A percentile compares a stretch with the other conserved stretches of the same genome.
These are phyloP conservation scores for Orchestes rusci DNA, from an alignment of 2,888 invertebrate genomes.

Conservation along the genomic window DNA sequence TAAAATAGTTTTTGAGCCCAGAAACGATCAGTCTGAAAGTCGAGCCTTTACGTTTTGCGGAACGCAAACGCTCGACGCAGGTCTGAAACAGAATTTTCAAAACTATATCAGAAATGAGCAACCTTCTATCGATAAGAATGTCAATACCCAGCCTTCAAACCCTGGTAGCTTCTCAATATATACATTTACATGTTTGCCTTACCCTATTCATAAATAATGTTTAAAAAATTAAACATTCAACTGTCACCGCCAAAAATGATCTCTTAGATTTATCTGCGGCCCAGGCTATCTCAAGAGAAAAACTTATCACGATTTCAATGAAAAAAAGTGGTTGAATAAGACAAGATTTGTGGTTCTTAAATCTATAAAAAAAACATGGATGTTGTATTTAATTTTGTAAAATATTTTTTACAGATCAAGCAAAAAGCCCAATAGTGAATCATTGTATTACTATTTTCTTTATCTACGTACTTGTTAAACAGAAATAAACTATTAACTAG, in stretches of 20 bases:
- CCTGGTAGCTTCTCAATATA: conserved; percentile 18
- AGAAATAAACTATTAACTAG: background rate
- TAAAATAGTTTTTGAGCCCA: conserved; percentile 16
- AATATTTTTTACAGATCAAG: conserved; percentile 18
- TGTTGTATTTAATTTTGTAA: conserved; percentile 8
- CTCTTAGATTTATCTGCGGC: too few relatives aligned
- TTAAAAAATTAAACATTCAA: conserved; percentile 22
- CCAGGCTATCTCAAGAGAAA: background rate
- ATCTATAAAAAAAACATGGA: conserved; percentile 10
- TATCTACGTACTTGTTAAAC: conserved; percentile 12
- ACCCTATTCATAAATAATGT: conserved; percentile 20
- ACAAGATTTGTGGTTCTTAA: conserved; percentile 9
- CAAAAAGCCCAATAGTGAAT: conserved; percentile 22
- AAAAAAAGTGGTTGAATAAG: conserved; percentile 10
- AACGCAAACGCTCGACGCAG: conserved; percentile 1
- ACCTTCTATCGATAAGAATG: conserved; percentile 6
- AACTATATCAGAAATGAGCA: conserved; percentile 7
- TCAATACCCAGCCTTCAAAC: conserved; percentile 6
- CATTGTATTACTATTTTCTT: conserved; percentile 18
- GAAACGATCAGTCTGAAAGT: conserved; percentile 5
- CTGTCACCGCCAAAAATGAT: too few relatives aligned
- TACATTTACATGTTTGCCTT: conserved; percentile 19
- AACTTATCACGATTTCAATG: conserved; percentile 7
- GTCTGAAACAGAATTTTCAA: conserved; percentile 9
- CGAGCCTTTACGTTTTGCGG: conserved; percentile 6